Percentiles rank a stretch among this genome's conserved stretches.
Conservation (phyloP, 1,140 invertebrate species). For the Anastrepha obliqua region DNA sequence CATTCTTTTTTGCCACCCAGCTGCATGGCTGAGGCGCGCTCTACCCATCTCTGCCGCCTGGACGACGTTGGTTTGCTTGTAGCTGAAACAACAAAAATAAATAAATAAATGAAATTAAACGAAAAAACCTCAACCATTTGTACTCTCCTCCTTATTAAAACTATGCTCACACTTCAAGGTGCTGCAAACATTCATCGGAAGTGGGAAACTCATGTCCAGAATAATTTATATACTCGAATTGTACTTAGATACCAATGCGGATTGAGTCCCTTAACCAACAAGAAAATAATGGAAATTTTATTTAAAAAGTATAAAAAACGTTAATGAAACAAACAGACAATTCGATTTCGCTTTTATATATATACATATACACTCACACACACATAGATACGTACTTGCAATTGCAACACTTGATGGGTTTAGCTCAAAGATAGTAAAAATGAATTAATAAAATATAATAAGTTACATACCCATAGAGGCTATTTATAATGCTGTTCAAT, state of each 20-base stretch:
- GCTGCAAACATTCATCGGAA: slow-evolving; percentile 44
- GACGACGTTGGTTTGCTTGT: not conserved
- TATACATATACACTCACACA: not conserved
- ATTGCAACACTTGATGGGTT: too few relatives aligned
- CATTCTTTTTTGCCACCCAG: slow-evolving; percentile 30
- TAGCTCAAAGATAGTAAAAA: not conserved
- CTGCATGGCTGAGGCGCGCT: not conserved
- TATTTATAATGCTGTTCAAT: not conserved
- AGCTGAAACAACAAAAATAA: not conserved
- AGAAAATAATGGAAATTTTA: not conserved
- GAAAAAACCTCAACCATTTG: not conserved
- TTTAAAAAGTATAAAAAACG: not conserved
- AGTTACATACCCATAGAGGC: not conserved
- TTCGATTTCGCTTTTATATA: slow-evolving; percentile 9
- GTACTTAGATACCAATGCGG: not conserved
- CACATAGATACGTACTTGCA: not conserved
- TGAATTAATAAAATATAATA: not conserved
- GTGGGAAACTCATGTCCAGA: slow-evolving; percentile 31
- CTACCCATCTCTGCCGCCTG: not conserved
- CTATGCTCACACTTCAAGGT: slow-evolving; percentile 49
- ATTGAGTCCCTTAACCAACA: not conserved
- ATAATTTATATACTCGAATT: slow-evolving; percentile 2
- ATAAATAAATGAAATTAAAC: not conserved
- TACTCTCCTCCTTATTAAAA: not conserved
- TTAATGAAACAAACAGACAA: not conserved